Conservation (phyloP, 1,140 invertebrate species). For the Ips nitidus region DNA sequence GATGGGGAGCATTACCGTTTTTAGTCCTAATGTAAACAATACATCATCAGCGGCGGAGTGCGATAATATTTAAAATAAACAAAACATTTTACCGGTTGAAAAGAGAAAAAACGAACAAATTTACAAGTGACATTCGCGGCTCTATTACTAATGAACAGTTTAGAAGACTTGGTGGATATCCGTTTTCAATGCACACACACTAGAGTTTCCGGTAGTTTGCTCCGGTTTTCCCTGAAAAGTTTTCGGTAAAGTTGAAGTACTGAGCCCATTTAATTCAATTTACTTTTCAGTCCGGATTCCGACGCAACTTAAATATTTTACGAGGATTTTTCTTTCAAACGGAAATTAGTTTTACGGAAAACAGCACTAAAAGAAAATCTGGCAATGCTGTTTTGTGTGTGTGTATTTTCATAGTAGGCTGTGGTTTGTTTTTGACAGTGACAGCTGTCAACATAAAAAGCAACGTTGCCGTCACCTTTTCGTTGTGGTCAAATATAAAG, state of each 20-base stretch:
- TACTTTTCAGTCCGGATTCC: background rate
- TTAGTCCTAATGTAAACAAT: constrained; percentile 24
- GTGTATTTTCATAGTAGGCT: no score
- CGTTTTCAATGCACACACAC: constrained; percentile 12
- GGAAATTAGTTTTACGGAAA: no score
- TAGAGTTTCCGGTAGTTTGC: constrained; percentile 10
- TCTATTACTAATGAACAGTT: constrained; percentile 18
- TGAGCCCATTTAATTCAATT: constrained; percentile 11
- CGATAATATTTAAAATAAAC: constrained; percentile 20
- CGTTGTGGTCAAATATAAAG: no score
- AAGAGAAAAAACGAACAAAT: background rate
- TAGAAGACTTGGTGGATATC: constrained; percentile 4
- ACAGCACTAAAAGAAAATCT: no score
- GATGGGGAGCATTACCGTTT: constrained; percentile 6
- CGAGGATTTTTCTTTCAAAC: no score
- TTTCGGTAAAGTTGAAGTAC: constrained; percentile 2
- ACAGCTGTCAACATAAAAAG: no score
- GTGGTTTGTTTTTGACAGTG: no score
- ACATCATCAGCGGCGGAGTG: constrained; percentile 11
- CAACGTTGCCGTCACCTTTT: no score
- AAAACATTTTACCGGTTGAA: constrained; percentile 7
- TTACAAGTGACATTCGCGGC: constrained; percentile 13
- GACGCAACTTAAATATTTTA: background rate
- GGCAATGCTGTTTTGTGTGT: no score
- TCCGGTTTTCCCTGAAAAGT: constrained; percentile 5